A percentile compares a stretch with the other conserved stretches of the same genome.
These are phyloP conservation scores for Drosophila setifemur DNA, from an alignment of 1,140 invertebrate species.

Conservation along the genomic window DNA sequence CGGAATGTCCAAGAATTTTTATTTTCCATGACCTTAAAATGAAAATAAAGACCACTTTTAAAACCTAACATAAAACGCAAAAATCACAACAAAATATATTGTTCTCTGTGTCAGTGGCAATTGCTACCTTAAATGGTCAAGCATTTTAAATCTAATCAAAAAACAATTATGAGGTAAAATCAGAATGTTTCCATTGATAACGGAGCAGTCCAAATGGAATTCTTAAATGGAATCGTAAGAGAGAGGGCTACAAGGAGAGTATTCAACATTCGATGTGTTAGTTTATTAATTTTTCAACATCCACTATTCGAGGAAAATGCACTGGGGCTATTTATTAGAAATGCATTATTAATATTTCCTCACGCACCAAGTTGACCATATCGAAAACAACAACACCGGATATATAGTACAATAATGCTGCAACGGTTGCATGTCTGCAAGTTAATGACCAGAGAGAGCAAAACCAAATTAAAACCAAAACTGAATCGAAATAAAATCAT, in stretches of 20 bases:
- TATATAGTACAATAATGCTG: constrained; percentile 30
- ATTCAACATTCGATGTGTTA: neutral
- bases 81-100: too few species aligned
- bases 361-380: constrained; percentile 32
- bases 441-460: constrained; percentile 65
- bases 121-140: constrained; percentile 1
- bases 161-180: constrained; percentile 15
- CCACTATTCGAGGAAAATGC: neutral
- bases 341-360: constrained; percentile 75
- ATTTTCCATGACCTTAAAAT: too few species aligned
- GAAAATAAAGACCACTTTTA: too few species aligned
- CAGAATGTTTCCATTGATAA: constrained; percentile 2
- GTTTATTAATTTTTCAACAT: constrained; percentile 10
- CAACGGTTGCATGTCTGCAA: constrained; percentile 60
- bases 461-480: constrained; percentile 58
- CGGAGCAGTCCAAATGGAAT: neutral
- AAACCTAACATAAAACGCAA: too few species aligned
- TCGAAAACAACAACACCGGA: constrained; percentile 32
- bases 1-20: too few species aligned
- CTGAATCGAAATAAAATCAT: constrained; percentile 59
- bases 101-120: neutral
- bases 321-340: constrained; percentile 51
- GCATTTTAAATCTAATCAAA: constrained; percentile 6
- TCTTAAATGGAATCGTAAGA: neutral
- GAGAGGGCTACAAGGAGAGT: neutral